A percentile compares a stretch with the other conserved stretches of the same genome.
These are phyloP conservation scores for Sebastes iracundus DNA, from an alignment of 2,797 vertebrate genomes.

Conservation along the genomic window DNA sequence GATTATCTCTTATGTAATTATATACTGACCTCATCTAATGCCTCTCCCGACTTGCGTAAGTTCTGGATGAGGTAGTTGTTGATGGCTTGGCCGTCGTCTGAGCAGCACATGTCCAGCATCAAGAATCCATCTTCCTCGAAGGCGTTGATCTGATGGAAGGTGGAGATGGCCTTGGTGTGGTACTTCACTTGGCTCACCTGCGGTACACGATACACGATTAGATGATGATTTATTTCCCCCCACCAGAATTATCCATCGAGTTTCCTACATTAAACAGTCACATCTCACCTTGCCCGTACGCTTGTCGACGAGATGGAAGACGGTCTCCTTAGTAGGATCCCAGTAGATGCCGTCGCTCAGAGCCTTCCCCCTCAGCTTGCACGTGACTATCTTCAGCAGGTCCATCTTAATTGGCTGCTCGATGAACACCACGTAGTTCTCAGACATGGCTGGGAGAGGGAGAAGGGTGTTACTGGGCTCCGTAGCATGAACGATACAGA, in stretches of 20 bases:
- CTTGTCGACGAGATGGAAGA: constrained; percentile 90
- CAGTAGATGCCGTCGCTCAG: constrained; percentile 87
- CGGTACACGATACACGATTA: neutral
- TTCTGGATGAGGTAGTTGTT: constrained; percentile 89
- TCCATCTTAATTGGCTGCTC: constrained; percentile 93
- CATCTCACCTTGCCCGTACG: constrained; percentile 86
- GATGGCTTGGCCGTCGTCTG: constrained; percentile 84
- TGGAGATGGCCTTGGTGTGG: constrained; percentile 82
- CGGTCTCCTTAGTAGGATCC: constrained; percentile 88
- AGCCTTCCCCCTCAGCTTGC: constrained; percentile 83
- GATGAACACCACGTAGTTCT: constrained; percentile 94
- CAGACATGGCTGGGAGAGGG: constrained; percentile 88
- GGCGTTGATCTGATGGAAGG: constrained; percentile 96
- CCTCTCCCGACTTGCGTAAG: constrained; percentile 86
- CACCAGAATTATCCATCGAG: neutral
- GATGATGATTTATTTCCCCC: neutral
- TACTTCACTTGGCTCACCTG: constrained; percentile 87
- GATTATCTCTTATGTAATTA: neutral
- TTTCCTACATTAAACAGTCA: neutral
- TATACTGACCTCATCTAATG: constrained; percentile 76
- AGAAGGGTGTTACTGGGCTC: neutral
- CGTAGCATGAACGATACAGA: neutral
- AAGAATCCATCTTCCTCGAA: constrained; percentile 91
- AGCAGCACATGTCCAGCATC: constrained; percentile 91
- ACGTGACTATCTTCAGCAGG: constrained; percentile 86